These are phyloP conservation scores for Anastatus disparis DNA, from an alignment of 1,140 invertebrate genomes.

Conservation along the genomic window DNA sequence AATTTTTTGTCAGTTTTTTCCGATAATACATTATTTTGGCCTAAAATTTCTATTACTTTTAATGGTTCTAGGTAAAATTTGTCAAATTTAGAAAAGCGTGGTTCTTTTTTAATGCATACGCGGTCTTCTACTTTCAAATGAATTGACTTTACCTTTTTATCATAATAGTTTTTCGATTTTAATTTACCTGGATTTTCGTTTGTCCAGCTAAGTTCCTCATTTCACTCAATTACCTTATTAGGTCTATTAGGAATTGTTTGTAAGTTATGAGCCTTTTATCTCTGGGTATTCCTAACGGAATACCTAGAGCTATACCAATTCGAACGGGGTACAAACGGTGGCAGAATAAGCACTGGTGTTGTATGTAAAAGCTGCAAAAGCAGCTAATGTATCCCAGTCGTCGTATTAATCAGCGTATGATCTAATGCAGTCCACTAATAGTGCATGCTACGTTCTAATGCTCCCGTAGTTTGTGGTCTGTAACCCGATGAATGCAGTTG, in stretches of 20 bases:
- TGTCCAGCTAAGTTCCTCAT: not conserved
- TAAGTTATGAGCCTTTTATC: not conserved
- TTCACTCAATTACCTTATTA: not conserved
- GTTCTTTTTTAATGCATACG: not conserved
- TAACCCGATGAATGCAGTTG: not conserved
- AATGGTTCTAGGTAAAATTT: not conserved
- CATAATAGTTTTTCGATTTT: too few species aligned
- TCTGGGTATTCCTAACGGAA: not conserved
- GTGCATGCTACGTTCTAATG: constrained; percentile 6
- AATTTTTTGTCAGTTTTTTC: not conserved
- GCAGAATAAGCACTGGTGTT: not conserved
- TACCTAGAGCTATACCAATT: not conserved
- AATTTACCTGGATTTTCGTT: not conserved
- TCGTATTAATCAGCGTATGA: not conserved
- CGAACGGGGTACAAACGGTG: not conserved
- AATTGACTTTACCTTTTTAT: not conserved
- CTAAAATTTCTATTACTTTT: not conserved
- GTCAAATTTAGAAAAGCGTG: not conserved
- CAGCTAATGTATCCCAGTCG: not conserved
- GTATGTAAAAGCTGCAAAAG: not conserved
- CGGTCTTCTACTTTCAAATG: not conserved
- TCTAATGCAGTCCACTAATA: not conserved
- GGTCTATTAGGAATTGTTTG: not conserved
- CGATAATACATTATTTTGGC: not conserved
- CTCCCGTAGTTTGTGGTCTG: too few species aligned